Evolutionary conservation across 2,797 vertebrate species (phyloP).

Genomic region (Hippocampus kuda): DNA sequence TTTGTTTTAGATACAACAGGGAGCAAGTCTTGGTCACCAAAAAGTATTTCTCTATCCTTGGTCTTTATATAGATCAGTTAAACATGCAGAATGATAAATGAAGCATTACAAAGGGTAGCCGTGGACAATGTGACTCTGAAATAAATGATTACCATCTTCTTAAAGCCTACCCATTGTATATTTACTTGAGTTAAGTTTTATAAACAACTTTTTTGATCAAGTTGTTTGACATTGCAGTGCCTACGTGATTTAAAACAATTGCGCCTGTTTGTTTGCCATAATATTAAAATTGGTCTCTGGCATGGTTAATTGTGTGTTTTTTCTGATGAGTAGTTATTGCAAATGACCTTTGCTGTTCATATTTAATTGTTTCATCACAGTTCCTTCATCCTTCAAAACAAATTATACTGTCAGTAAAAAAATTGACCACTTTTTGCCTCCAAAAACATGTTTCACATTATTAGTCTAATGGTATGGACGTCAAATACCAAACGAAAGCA

Average conservation of each 20-base stretch:
- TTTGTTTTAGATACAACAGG: conserved; percentile 50
- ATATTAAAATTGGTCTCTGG: conserved; percentile 50
- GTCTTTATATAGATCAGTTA: conserved; percentile 53
- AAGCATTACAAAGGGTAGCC: conserved; percentile 30
- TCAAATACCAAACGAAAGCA: no score
- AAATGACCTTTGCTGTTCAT: not conserved
- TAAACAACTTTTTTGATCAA: conserved; percentile 45
- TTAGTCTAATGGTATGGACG: no score
- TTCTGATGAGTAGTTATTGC: not conserved
- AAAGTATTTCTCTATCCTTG: conserved; percentile 47
- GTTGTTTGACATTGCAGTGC: conserved; percentile 62
- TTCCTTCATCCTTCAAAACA: not conserved
- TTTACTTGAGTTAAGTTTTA: conserved; percentile 51
- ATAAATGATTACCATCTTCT: conserved; percentile 35
- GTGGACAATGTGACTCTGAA: conserved; percentile 41
- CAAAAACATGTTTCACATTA: no score
- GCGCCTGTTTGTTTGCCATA: conserved; percentile 57
- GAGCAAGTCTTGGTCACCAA: conserved; percentile 44
- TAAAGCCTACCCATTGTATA: conserved; percentile 31
- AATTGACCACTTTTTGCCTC: no score
- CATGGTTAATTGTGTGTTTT: conserved; percentile 3
- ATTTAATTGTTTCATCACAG: not conserved
- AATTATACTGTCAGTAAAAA: not conserved
- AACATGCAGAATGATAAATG: conserved; percentile 41
- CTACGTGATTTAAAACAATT: conserved; percentile 57